phyloP scores from a whole-genome alignment of 1,140 invertebrate genomes.

The Chlorops oryzae region DNA sequence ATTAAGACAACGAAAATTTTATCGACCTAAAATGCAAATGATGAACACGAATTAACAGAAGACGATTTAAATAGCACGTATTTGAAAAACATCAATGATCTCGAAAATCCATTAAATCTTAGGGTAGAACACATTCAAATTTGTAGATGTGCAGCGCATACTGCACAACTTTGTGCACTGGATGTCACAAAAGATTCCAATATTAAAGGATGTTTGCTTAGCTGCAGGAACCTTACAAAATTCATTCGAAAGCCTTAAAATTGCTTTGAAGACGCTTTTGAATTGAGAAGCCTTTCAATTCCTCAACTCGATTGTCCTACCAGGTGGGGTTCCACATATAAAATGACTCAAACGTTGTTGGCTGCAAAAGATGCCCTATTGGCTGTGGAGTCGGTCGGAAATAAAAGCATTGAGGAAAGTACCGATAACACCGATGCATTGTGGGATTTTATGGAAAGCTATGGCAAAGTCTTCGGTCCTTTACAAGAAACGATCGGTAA shows the following conservation, averaged over 20 bases:
- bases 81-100: constrained; percentile 1
- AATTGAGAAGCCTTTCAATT: constrained; percentile 10
- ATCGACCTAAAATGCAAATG: too few relatives aligned
- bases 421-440: neutral
- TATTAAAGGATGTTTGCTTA: neutral
- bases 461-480: constrained; percentile 7
- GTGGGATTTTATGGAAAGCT: constrained; percentile 14
- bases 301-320: constrained; percentile 16
- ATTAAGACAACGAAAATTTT: constrained; percentile 13
- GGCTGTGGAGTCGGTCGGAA: constrained; percentile 10
- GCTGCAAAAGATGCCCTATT: constrained; percentile 8
- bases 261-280: constrained; percentile 6
- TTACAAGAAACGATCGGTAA: constrained; percentile 13
- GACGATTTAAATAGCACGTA: too few relatives aligned
- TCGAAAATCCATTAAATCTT: constrained; percentile 6
- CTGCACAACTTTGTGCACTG: constrained; percentile 1
- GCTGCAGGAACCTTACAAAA: constrained; percentile 5
- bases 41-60: too few relatives aligned
- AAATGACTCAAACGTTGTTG: constrained; percentile 9
- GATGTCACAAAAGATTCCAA: constrained; percentile 8
- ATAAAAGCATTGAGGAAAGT: constrained; percentile 4
- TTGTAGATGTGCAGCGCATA: constrained; percentile 4
- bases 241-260: constrained; percentile 11
- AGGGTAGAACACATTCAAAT: constrained; percentile 5
- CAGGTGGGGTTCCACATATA: constrained; percentile 16